Base-by-base conservation (phyloP, 1,140 invertebrate species). In the Drosophila littoralis region DNA sequence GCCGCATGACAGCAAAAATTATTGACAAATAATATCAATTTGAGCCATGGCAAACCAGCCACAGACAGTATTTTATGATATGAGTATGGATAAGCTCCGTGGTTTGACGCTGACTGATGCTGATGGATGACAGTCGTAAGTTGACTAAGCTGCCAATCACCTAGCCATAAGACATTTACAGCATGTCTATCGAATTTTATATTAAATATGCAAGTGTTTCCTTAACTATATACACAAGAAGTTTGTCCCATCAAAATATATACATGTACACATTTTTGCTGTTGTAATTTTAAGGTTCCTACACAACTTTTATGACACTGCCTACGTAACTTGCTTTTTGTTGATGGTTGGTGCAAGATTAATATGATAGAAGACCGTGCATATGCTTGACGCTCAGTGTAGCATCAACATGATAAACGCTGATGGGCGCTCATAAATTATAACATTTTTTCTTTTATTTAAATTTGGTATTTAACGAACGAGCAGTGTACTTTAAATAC, bases 1-100 rank as follows among this genome's bases (percentile, higher is more conserved):
- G 50, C 50, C 50, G 42, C 64, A 48, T 61, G 71, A 69, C 57
- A 69, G 42, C 32, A 51, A 84, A 75, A 64, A 58, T 74, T 77
- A 85, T 85, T 85, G 81, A 74, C 81, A 85, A 77, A 84, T 83
- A 84, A 77, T 85, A 85, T 84, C 77, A 81, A 82, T 79, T 82
- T 88, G 67, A 75, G 77, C 63, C 70, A 84, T 74, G 64, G 63
- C 67, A 51, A 51, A 66, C 58, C 59, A 58, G 61, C 48, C 8
- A 32, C 13, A 22, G 32, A 43, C 43, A 22, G 7, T 60, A 28
- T 38, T 46, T 46, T 70, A 46, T 70, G 59, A 64, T 54, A 32
- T 70, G 36, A 46, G 40, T 36, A 43, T 58, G 61, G 50, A 55
- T 51, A 70, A 64, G 52, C 38, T 2, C 10, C 38, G 12, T 32